A percentile compares a stretch with the other conserved stretches of the same genome.
Conservation (phyloP, 2,888 invertebrate species). For the Dyspetes luteomarginatus region DNA sequence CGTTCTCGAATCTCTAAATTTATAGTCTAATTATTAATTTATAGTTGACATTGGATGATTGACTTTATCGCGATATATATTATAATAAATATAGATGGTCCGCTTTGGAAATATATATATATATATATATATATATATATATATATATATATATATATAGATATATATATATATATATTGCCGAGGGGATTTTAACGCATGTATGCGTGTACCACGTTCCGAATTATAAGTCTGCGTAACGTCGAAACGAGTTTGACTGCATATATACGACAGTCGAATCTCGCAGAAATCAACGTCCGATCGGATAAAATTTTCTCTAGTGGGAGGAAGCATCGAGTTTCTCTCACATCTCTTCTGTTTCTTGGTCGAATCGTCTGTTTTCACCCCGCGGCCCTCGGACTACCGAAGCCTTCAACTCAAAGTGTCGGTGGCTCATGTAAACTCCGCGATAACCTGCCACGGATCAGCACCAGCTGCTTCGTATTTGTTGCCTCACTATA, state of each 20-base stretch:
- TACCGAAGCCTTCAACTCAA: constrained; percentile 42
- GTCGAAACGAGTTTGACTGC: constrained; percentile 47
- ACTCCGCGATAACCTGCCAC: constrained; percentile 78
- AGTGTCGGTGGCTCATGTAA: constrained; percentile 69
- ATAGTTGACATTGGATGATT: constrained; percentile 6
- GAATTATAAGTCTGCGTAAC: background rate
- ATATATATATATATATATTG: too few species aligned
- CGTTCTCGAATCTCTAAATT: background rate
- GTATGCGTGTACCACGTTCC: background rate
- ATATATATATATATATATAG: too few species aligned
- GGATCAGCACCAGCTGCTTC: constrained; percentile 82
- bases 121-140: too few species aligned
- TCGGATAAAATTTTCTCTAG: constrained; percentile 52
- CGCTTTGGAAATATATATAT: too few species aligned
- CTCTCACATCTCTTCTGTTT: constrained; percentile 46
- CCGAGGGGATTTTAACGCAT: background rate
- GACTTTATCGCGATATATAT: background rate
- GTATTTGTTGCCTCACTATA: constrained; percentile 80
- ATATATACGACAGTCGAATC: constrained; percentile 33
- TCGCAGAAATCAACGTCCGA: constrained; percentile 51
- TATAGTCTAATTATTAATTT: constrained; percentile 22
- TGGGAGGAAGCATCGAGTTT: constrained; percentile 50
- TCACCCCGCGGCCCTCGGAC: constrained; percentile 11
- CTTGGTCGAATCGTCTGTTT: constrained; percentile 34
- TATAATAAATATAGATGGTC: background rate